Percentiles rank a stretch among this genome's conserved stretches.
Conservation (phyloP, 2,113 vertebrate genomes). For the Antigone vipio region DNA sequence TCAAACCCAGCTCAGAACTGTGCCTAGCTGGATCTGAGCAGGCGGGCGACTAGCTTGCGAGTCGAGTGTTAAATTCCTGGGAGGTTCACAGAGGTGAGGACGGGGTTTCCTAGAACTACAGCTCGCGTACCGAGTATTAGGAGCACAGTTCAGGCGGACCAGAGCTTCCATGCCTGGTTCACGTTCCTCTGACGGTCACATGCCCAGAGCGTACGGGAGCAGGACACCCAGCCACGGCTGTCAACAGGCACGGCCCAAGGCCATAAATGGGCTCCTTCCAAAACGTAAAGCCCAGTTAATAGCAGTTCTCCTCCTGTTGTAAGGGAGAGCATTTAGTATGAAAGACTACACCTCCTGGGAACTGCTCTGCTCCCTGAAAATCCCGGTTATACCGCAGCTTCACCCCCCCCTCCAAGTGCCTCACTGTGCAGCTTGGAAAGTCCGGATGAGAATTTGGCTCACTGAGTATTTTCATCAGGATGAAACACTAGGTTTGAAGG, state of each 20-base stretch:
- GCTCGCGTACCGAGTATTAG: background rate
- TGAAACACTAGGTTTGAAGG: background rate
- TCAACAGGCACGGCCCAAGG: background rate
- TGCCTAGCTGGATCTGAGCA: background rate
- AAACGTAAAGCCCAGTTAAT: accelerated
- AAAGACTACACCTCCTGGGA: background rate
- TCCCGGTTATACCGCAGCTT: accelerated
- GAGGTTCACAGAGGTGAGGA: background rate
- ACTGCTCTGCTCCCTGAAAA: background rate
- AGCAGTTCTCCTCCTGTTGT: background rate
- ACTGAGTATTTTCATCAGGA: background rate
- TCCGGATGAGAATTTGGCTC: background rate
- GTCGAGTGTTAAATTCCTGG: background rate
- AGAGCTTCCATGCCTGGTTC: background rate
- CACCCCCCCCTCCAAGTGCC: background rate
- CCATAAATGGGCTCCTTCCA: background rate
- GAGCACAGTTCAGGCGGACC: background rate
- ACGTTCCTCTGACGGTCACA: background rate
- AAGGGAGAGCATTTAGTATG: too few species aligned
- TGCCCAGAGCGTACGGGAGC: background rate
- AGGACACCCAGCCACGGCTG: background rate
- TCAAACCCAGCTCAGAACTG: accelerated
- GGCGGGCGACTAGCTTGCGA: background rate
- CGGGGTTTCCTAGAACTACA: background rate
- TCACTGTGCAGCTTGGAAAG: background rate